phyloP scores from a whole-genome alignment of 2,113 vertebrate species.

The Muntiacus reevesi region DNA sequence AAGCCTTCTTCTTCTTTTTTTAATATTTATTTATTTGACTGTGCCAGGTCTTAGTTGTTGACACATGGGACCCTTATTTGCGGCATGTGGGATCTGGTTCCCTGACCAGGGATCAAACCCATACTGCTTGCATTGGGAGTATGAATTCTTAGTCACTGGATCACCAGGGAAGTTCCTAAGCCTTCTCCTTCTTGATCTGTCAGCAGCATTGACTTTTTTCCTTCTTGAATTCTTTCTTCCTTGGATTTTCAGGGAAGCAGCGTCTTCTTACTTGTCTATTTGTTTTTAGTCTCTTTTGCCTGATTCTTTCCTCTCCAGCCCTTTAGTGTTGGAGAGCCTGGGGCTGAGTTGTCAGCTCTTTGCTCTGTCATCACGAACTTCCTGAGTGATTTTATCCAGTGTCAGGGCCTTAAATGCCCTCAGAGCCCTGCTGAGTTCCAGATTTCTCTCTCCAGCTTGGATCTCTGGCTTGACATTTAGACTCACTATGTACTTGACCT shows the following conservation, averaged over 20 bases:
- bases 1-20: not conserved
- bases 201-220: not conserved
- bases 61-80: not conserved
- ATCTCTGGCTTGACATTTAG: not conserved
- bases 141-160: not conserved
- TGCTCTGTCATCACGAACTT: not conserved
- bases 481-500: not conserved
- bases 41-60: not conserved
- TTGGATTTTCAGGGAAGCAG: not conserved
- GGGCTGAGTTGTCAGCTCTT: not conserved
- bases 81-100: not conserved
- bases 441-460: not conserved
- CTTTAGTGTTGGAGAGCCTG: not conserved
- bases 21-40: not conserved
- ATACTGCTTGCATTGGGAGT: not conserved
- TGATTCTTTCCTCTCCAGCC: not conserved
- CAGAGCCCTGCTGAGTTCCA: not conserved
- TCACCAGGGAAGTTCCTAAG: not conserved
- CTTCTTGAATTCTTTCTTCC: not conserved
- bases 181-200: not conserved
- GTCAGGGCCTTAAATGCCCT: not conserved
- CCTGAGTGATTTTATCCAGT: not conserved
- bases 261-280: not conserved
- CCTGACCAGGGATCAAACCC: not conserved
- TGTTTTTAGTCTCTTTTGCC: not conserved